Base-by-base conservation (phyloP, 2,797 vertebrate species). In the Poecilia picta region DNA sequence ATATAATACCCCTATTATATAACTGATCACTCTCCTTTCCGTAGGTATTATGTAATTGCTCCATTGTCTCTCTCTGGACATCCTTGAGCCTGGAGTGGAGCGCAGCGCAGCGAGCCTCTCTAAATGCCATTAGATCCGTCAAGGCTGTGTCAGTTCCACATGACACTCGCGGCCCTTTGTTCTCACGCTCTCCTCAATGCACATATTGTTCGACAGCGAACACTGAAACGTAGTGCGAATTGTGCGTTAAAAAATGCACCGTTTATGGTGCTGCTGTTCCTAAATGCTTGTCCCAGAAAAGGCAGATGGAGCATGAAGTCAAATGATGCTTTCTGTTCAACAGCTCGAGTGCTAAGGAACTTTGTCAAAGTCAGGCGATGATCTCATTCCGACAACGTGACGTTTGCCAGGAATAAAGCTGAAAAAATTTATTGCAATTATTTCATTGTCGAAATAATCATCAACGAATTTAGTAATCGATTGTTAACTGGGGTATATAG, bases 151-250 rank as follows among this genome's bases (percentile, higher is more conserved):
- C 88, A 85, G 43, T 79, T 90, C 81, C 89, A 88, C 91, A 92
- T 92, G 90, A 93, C 88, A 64, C 82, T 81, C 81, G 6, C 78
- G 55, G 85, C 79, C 78, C 74, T 85, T 89, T 89, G 85, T 87
- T 77, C 73, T 84, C 73, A 47, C n/a, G 76, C 75, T 76, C 79
- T 59, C 41, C 82, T 92, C 89, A 94, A 89, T 93, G 87, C 88
- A 64, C 85, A 91, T 86, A 89, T 93, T 93, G 94, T 95, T 83
- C 8, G 2, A 53, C 59, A 11, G 73, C 76, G 83, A 91, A 86
- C 59, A 5, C 84, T 78, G 87, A 89, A 85, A 85, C 77, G 82
- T 84, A 85, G 82, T 82, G 86, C 88, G 85, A 90, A 87, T 78
- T 79, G 85, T 83, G 82, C 2, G n/a, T 79, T 43, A 2, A 57